phyloP scores from a whole-genome alignment of 2,113 vertebrate genomes.

The Aphyosemion australe region DNA sequence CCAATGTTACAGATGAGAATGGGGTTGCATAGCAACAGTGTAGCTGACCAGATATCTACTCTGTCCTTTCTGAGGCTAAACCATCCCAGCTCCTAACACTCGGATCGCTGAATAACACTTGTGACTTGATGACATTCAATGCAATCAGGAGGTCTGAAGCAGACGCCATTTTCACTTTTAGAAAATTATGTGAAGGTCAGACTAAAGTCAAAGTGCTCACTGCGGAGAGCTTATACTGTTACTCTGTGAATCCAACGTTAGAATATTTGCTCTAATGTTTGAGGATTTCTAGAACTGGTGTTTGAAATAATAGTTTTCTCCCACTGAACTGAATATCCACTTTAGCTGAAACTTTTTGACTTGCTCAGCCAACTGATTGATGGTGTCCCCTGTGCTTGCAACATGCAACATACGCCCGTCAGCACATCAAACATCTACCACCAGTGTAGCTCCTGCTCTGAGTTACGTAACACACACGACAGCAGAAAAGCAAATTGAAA shows the following conservation, averaged over 20 bases:
- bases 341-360: conserved; percentile 32
- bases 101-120: conserved; percentile 39
- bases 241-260: conserved; percentile 1
- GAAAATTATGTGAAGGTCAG: conserved; percentile 28
- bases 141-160: conserved; percentile 27
- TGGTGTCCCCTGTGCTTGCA: conserved; percentile 52
- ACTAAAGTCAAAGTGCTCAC: conserved; percentile 8
- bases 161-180: conserved; percentile 28
- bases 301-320: conserved; percentile 16
- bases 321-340: conserved; percentile 3
- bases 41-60: conserved; percentile 75
- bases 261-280: neutral
- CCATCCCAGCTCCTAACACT: conserved; percentile 51
- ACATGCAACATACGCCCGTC: conserved; percentile 67
- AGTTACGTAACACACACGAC: conserved; percentile 65
- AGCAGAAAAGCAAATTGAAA: conserved; percentile 69
- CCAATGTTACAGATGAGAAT: conserved; percentile 63
- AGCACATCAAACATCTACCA: conserved; percentile 55
- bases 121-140: conserved; percentile 34
- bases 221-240: conserved; percentile 1
- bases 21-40: conserved; percentile 83
- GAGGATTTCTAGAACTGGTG: neutral
- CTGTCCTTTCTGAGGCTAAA: conserved; percentile 59
- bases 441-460: conserved; percentile 49
- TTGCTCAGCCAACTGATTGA: conserved; percentile 45